Evolutionary conservation across 2,113 vertebrate genomes (phyloP), one percentile per base, ranked within the genome.

Genomic region (Cynoglossus semilaevis): DNA sequence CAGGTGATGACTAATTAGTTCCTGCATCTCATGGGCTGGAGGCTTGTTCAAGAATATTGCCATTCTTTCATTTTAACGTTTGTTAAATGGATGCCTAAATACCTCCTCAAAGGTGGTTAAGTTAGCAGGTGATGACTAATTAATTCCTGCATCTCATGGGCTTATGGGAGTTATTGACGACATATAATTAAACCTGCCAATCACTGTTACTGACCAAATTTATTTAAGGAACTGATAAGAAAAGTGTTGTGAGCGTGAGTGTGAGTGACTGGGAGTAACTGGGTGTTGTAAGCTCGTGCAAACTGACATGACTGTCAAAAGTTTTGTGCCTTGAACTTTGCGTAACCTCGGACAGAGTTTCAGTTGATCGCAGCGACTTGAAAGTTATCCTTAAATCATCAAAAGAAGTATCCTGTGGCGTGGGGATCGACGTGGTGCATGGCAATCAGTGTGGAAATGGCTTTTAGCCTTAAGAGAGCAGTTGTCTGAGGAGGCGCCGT

Each of bases 331-430:
- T 55, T 56, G 44, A 64, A 50, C 50, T 51, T 55, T 17, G 17
- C 9, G 12, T 10, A 0, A 40, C 56, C 19, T 54, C 13, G 19
- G 38, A 52, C 50, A 43, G 63, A 9, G 18, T 54, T 66, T 72
- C 48, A 59, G 36, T n/a, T 77, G 48, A 51, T 14, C 3, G 22
- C 22, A 34, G 5, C 5, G n/a, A 42, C 35, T 61, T 53, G 14
- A 43, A 15, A 4, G 11, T 47, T 35, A 66, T 60, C 72, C 15
- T 18, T 11, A 49, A 16, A 68, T 60, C 42, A 59, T 48, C 36
- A 15, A 34, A 18, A 15, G 19, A 15, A 16, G 9, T 57, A 42
- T 15, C 9, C 44, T 49, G 4, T 12, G 37, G 18, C 5, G 18
- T 29, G 46, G 12, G n/a, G 63, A 14, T 57, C 38, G 52, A 46